Conservation (phyloP, 2,888 invertebrate genomes). For the Dryobota labecula region DNA sequence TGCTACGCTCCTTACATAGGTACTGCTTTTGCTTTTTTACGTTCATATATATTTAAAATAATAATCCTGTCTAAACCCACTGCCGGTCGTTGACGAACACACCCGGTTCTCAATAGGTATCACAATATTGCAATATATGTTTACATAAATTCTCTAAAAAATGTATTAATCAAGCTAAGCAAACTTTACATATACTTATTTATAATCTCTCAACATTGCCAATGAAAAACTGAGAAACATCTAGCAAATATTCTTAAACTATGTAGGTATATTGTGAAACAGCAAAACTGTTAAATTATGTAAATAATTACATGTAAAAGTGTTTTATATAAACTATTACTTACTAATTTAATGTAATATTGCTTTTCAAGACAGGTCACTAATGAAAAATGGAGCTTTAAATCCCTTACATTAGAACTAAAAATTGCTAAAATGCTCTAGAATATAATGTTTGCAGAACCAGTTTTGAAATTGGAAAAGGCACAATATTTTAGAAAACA, state of each 20-base stretch:
- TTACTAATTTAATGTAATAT: conserved; percentile 19
- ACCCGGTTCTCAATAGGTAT: conserved; percentile 38
- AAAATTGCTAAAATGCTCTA: background rate
- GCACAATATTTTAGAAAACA: conserved; percentile 16
- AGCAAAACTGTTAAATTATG: conserved; percentile 11
- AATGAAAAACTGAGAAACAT: conserved; percentile 12
- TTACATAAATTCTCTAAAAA: background rate
- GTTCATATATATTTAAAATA: too few relatives aligned
- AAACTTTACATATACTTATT: conserved; percentile 14
- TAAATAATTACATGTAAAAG: conserved; percentile 10
- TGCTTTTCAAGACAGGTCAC: conserved; percentile 30
- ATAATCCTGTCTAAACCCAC: conserved; percentile 9
- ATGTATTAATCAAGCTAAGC: conserved; percentile 51
- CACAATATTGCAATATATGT: conserved; percentile 50
- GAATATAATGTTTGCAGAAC: conserved; percentile 11
- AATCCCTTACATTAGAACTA: background rate
- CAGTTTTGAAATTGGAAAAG: conserved; percentile 9
- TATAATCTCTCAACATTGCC: conserved; percentile 29
- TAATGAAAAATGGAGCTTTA: conserved; percentile 16
- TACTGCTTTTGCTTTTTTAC: too few relatives aligned
- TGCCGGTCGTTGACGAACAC: background rate
- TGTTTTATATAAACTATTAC: conserved; percentile 14
- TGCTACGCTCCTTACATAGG: too few relatives aligned
- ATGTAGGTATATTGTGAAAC: conserved; percentile 19
- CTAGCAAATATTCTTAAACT: conserved; percentile 35